Conservation (phyloP, 37 sponge, comb jelly and placozoan species). For the Crambe crambe region DNA sequence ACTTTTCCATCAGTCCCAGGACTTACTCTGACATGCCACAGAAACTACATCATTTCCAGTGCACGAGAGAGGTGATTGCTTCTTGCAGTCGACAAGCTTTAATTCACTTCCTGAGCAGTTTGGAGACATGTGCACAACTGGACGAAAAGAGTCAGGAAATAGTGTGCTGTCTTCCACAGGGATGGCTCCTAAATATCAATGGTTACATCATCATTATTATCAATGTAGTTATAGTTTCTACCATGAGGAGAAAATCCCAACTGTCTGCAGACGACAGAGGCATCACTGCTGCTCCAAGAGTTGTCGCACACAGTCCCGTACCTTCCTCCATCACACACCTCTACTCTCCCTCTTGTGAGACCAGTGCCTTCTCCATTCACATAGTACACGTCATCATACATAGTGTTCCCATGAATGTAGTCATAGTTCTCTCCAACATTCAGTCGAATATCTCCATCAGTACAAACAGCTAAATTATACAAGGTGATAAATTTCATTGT, state of each 20-base stretch:
- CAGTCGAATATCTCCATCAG: constrained; percentile 14
- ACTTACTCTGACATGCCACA: too few species aligned
- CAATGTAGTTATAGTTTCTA: neutral
- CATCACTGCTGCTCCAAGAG: constrained; percentile 28
- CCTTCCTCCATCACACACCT: constrained; percentile 16
- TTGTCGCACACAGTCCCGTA: constrained; percentile 32
- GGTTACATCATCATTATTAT: neutral
- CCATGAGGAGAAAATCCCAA: constrained; percentile 45
- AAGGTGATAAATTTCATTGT: too few species aligned
- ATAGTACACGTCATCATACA: constrained; percentile 21
- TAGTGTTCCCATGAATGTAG: constrained; percentile 5
- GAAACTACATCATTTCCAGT: too few species aligned
- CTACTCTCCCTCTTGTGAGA: constrained; percentile 12
- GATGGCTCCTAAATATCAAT: neutral
- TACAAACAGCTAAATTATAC: constrained; percentile 7
- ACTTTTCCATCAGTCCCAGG: too few species aligned
- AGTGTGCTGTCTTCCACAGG: neutral
- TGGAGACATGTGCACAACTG: neutral
- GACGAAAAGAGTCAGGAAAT: neutral
- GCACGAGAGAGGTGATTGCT: too few species aligned
- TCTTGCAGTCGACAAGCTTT: too few species aligned
- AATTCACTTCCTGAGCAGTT: neutral
- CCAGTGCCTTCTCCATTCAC: neutral
- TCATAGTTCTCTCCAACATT: constrained; percentile 8
- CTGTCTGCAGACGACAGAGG: constrained; percentile 39